Evolutionary conservation across 2,797 vertebrate species (phyloP).

Genomic region (Perodicticus potto): DNA sequence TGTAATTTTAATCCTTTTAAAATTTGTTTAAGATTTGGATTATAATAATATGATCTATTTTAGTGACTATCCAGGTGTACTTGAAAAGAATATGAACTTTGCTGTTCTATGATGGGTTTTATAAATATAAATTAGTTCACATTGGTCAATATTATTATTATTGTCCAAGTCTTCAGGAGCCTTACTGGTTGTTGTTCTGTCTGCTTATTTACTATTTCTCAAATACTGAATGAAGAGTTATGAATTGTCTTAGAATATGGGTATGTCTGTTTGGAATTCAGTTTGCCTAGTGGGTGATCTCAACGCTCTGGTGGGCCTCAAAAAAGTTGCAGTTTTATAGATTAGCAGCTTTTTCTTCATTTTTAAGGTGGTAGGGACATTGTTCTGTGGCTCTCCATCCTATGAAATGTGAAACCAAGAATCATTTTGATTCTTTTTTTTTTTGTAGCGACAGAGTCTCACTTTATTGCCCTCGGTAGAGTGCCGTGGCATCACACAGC

Average conservation of each 20-base stretch:
- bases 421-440: background rate
- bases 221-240: background rate
- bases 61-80: background rate
- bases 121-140: background rate
- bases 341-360: background rate
- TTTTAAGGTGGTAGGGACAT: background rate
- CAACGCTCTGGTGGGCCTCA: background rate
- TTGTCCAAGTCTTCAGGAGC: background rate
- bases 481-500: too few species aligned
- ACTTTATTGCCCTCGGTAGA: too few species aligned
- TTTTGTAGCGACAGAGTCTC: too few species aligned
- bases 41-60: background rate
- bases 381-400: background rate
- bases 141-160: background rate
- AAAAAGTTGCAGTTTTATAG: background rate
- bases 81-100: background rate
- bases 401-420: background rate
- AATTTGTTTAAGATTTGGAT: slow-evolving; percentile 10
- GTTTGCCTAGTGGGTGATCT: background rate
- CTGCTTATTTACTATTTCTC: slow-evolving; percentile 14
- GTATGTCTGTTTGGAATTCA: background rate
- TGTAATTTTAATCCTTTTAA: slow-evolving; percentile 9
- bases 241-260: background rate
- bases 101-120: background rate
- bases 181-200: background rate